Evolutionary conservation across 1,140 invertebrate genomes (phyloP).

Genomic region (Drosophila leontia): DNA sequence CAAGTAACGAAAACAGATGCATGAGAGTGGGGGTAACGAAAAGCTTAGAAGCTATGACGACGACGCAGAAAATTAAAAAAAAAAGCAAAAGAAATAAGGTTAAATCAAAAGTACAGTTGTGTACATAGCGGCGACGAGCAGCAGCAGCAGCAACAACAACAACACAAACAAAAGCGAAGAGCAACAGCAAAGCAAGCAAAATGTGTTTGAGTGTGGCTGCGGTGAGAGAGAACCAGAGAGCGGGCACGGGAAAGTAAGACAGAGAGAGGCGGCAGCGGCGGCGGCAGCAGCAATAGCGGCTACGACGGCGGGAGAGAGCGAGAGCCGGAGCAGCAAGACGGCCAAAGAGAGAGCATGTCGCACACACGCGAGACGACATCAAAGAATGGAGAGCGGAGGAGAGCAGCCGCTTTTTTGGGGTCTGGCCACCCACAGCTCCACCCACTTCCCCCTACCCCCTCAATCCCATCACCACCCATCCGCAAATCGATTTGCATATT

Average conservation of each 20-base stretch:
- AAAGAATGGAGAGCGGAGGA: constrained; percentile 53
- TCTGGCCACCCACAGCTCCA: constrained; percentile 66
- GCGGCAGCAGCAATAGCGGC: constrained; percentile 9
- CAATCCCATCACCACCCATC: constrained; percentile 17
- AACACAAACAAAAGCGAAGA: constrained; percentile 71
- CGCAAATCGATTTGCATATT: constrained; percentile 68
- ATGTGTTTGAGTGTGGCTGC: constrained; percentile 79
- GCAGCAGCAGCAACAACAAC: constrained; percentile 64
- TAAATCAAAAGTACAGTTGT: constrained; percentile 84
- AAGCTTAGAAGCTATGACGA: constrained; percentile 50
- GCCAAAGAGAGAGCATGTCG: constrained; percentile 69
- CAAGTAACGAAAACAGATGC: constrained; percentile 19
- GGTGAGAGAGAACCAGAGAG: constrained; percentile 66
- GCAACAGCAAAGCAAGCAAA: constrained; percentile 70
- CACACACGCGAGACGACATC: constrained; percentile 77
- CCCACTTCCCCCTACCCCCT: background rate
- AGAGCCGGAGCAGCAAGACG: constrained; percentile 57
- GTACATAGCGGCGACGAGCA: constrained; percentile 80
- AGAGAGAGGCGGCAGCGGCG: constrained; percentile 27
- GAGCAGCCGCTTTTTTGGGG: constrained; percentile 41
- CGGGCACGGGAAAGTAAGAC: constrained; percentile 31
- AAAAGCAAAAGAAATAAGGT: constrained; percentile 79
- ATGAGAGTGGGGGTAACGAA: constrained; percentile 4
- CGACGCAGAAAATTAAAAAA: constrained; percentile 57
- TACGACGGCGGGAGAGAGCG: constrained; percentile 41